A percentile compares a stretch with the other conserved stretches of the same genome.
Conservation (phyloP, 2,113 vertebrate species). For the Nanorana parkeri region DNA sequence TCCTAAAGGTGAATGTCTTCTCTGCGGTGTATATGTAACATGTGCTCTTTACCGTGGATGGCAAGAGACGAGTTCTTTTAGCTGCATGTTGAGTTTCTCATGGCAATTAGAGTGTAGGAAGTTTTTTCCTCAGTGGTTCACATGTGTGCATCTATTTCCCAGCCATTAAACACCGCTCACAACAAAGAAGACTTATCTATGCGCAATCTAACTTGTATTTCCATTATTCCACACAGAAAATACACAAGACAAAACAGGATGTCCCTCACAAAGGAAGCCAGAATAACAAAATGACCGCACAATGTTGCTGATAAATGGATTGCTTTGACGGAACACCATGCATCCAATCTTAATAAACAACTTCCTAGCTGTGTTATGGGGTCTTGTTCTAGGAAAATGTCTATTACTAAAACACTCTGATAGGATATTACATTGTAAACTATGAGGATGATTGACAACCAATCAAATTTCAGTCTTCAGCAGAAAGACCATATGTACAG, state of each 20-base stretch:
- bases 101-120: background rate
- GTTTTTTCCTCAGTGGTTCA: background rate
- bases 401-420: background rate
- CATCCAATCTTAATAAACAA: background rate
- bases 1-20: no score
- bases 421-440: no score
- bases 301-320: background rate
- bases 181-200: slow-evolving; percentile 40
- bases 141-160: slow-evolving; percentile 13
- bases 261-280: slow-evolving; percentile 27
- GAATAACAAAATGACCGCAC: slow-evolving; percentile 13
- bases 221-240: slow-evolving; percentile 26
- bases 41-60: no score
- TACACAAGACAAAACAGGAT: slow-evolving; percentile 39
- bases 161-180: background rate
- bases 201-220: slow-evolving; percentile 5
- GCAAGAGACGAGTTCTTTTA: background rate
- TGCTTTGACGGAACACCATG: background rate
- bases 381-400: background rate
- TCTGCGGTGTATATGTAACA: no score
- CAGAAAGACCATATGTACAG: no score
- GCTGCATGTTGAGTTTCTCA: background rate
- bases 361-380: background rate
- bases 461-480: no score
- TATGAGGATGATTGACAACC: no score